Percentiles rank a stretch among this genome's conserved stretches.
phyloP scores from a whole-genome alignment of 2,797 vertebrate species.

The Coluber constrictor region DNA sequence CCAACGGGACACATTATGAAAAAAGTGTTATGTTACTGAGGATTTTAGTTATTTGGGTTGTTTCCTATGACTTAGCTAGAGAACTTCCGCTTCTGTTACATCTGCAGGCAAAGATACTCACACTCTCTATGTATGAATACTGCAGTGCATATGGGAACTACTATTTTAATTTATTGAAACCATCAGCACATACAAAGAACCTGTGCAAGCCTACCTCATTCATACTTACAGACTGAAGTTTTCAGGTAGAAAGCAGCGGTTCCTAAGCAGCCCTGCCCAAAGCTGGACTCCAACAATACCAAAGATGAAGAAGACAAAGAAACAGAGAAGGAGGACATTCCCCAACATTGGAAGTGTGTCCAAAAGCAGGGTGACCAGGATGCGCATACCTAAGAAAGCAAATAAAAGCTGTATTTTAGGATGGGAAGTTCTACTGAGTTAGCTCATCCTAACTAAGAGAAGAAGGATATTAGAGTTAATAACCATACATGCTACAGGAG shows the following conservation, averaged over 20 bases:
- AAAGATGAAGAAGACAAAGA: slow-evolving; percentile 91
- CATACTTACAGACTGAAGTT: slow-evolving; percentile 93
- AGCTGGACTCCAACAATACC: slow-evolving; percentile 88
- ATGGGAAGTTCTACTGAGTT: not conserved
- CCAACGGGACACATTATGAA: not conserved
- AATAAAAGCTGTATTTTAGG: not conserved
- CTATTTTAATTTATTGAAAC: not conserved
- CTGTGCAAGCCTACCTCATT: not conserved
- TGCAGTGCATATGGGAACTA: not conserved
- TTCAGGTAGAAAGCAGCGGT: slow-evolving; percentile 87
- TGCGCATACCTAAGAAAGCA: slow-evolving; percentile 87
- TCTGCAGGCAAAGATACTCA: not conserved
- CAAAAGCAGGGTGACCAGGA: slow-evolving; percentile 85
- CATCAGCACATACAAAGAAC: not conserved
- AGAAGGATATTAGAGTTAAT: not conserved
- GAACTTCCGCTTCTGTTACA: not conserved
- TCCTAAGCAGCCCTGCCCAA: slow-evolving; percentile 87
- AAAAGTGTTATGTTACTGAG: not conserved
- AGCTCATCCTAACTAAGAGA: not conserved
- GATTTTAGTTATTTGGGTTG: not conserved
- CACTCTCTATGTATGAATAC: not conserved
- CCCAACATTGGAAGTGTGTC: slow-evolving; percentile 89
- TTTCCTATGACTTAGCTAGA: not conserved
- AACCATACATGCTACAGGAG: not conserved
- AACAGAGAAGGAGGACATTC: slow-evolving; percentile 86